Conservation (phyloP, 2,888 invertebrate genomes). For the Stenodema calcarata region DNA sequence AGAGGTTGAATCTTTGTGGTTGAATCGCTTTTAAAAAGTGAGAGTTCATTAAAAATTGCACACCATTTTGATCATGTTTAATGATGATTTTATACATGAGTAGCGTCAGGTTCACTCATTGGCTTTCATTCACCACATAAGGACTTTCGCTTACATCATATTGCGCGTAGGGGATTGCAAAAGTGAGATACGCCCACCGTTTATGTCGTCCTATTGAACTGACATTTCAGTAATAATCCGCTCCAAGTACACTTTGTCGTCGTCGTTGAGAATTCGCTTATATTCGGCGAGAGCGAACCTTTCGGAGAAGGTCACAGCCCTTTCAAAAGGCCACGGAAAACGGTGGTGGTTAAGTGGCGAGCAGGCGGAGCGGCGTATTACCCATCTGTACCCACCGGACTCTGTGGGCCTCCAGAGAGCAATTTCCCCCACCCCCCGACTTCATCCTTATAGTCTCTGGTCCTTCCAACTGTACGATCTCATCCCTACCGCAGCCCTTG, state of each 20-base stretch:
- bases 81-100: too few relatives aligned
- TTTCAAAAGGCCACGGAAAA: neutral
- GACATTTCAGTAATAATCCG: neutral
- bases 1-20: too few relatives aligned
- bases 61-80: too few relatives aligned
- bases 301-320: neutral
- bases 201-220: too few relatives aligned
- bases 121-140: too few relatives aligned
- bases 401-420: neutral
- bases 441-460: neutral
- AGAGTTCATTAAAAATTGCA: too few relatives aligned
- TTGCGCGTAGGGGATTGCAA: too few relatives aligned
- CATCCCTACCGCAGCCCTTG: neutral
- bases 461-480: neutral
- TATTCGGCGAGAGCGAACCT: neutral
- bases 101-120: too few relatives aligned
- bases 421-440: neutral
- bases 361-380: neutral
- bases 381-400: neutral
- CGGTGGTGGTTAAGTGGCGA: neutral
- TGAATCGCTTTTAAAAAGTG: too few relatives aligned
- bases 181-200: neutral
- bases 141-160: too few relatives aligned
- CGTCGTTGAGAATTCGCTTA: neutral
- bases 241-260: neutral